Evolutionary conservation across 2,888 invertebrate species (phyloP), one percentile per base, ranked within the genome.

Genomic region (Coelopa pilipes): DNA sequence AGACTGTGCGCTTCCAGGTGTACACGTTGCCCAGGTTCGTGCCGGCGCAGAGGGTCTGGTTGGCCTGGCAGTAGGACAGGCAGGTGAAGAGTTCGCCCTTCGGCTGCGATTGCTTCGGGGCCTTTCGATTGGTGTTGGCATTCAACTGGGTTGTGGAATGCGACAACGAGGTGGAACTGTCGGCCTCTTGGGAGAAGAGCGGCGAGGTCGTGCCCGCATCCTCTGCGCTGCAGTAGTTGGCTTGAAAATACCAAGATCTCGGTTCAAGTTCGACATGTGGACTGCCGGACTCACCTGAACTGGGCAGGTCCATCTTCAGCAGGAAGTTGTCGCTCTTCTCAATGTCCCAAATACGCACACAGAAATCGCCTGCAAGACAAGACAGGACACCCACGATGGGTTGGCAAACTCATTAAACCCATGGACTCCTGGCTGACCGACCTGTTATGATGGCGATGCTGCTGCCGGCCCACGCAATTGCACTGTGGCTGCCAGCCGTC

Each of bases 281-380:
- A n/a, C n/a, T n/a, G n/a, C n/a, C n/a, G n/a, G n/a, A 17, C 21
- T 66, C 47, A 75, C 78, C 81, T 63, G 80, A 78, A 65, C 80
- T 87, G 63, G 89, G 89, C 49, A 89, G 87, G 72, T 90, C 89
- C 81, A 87, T 92, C 55, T 93, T 92, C 34, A 97, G 87, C 0
- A 96, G 91, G 86, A 94, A 96, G 87, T 97, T 98, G 82, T 98
- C 97, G 73, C 97, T 96, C 46, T 93, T 93, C 68, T 97, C 94
- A 79, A 98, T 92, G 85, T 99, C 96, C 98, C 98, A 99, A 80
- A 98, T 91, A 79, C 98, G 92, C 45, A 96, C 92, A 15, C 92
- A 89, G 76, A 94, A 89, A 82, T 98, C 98, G 57, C 94, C 93
- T 86, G 88, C 34, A 34, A 34, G 34, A 34, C 34, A 34, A 2